These are phyloP conservation scores for Avahi laniger DNA, from an alignment of 2,797 vertebrate genomes.

Conservation along the genomic window DNA sequence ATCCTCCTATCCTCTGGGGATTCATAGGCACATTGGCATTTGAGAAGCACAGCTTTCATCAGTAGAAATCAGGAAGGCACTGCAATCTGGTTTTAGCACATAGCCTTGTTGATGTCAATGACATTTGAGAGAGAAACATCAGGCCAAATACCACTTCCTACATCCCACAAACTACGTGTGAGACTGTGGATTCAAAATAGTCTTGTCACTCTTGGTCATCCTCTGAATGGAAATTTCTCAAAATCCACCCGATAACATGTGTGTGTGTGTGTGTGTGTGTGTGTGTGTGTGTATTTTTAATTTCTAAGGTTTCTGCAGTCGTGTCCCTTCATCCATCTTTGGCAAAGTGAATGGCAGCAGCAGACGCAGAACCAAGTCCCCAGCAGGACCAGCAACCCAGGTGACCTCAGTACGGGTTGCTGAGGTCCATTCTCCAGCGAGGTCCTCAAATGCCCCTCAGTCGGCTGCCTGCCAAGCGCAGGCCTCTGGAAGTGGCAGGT, in stretches of 20 bases:
- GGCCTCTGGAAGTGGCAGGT: background rate
- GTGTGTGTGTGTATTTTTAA: no score
- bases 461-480: background rate
- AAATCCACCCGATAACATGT: background rate
- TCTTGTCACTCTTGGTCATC: background rate
- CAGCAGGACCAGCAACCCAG: background rate
- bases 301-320: background rate
- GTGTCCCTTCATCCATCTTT: background rate
- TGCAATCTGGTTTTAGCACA: background rate
- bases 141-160: background rate
- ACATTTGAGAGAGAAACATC: background rate
- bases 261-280: no score
- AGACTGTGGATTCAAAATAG: background rate
- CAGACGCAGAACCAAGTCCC: background rate
- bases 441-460: background rate
- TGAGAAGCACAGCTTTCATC: background rate
- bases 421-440: background rate
- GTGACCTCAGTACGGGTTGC: background rate
- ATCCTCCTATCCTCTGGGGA: background rate
- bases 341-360: background rate
- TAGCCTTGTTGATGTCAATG: background rate
- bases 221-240: background rate
- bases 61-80: background rate
- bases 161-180: background rate
- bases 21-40: background rate